Conservation (phyloP, 2,797 vertebrate genomes). For the Gambusia yucatana region DNA sequence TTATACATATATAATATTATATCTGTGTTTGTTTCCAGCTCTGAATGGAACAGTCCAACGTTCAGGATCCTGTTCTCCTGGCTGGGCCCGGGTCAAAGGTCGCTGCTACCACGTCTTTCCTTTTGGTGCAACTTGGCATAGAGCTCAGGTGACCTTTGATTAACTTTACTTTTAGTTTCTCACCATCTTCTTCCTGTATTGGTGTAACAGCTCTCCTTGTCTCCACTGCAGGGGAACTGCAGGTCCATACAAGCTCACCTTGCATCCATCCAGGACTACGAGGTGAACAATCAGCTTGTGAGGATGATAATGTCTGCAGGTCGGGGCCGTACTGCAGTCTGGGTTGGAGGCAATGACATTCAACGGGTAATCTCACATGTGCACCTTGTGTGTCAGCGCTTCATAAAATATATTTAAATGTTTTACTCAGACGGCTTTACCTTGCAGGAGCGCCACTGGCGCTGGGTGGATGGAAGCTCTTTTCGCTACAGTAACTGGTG, state of each 20-base stretch:
- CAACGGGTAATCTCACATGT: neutral
- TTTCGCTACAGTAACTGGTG: neutral
- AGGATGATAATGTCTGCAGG: neutral
- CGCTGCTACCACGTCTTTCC: conserved; percentile 2
- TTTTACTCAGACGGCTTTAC: neutral
- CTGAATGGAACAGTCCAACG: neutral
- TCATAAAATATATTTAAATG: neutral
- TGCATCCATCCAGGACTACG: neutral
- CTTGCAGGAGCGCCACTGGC: neutral
- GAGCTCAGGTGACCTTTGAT: neutral
- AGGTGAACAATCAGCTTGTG: neutral
- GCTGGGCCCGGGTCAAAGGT: neutral
- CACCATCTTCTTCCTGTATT: neutral
- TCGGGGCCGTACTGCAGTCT: neutral
- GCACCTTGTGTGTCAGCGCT: neutral
- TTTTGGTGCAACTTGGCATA: neutral
- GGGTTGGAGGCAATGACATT: neutral
- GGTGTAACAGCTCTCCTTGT: neutral
- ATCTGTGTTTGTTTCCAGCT: neutral
- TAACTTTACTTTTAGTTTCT: neutral
- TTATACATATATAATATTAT: neutral
- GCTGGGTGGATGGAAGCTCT: neutral
- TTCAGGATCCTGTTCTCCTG: neutral
- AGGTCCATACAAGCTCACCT: neutral
- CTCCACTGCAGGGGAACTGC: neutral